Evolutionary conservation across 2,113 vertebrate genomes (phyloP), one percentile per base, ranked within the genome.

Genomic region (Nothoprocta pentlandii): DNA sequence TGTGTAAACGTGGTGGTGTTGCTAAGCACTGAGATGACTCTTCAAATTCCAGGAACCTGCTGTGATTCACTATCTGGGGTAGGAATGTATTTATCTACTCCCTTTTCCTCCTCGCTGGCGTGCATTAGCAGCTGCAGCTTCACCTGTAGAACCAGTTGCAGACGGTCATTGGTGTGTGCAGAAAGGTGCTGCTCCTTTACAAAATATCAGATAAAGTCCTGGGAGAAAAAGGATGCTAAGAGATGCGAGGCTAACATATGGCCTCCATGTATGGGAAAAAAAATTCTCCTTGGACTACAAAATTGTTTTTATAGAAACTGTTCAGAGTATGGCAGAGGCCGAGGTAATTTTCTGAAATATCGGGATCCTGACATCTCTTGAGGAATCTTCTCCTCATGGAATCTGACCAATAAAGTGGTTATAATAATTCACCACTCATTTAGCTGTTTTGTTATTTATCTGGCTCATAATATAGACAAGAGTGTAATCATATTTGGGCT

Each of bases 11-110:
- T 73, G 79, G 15, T 49, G 63, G 82, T 89, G 70, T 61, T 70
- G 63, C n/a, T 67, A 92, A 47, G 92, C 89, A 92, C 44, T 3
- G 5, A 39, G 53, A 46, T 85, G 63, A 93, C 75, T 36, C 89
- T 36, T 36, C 70, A 64, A 92, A 89, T 82, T 44, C 67, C 87
- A 74, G 79, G 91, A 94, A 94, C 22, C 25, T 42, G 61, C 17
- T 81, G 58, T 51, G 81, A 89, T 83, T 87, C 0, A 0, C 36
- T 77, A 82, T 89, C 91, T 82, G 67, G 49, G 6, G 44, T 32
- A 44, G 63, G 41, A 76, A 76, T 28, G 59, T 22, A 39, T 89
- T 67, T 89, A 54, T 77, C 84, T 14, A 42, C 63, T 80, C n/a
- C 69, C 61, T 83, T 89, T 78, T 61, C 41, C 81, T 59, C 81